Evolutionary conservation across 1,140 invertebrate genomes (phyloP).

Genomic region (Drosophila takahashii): DNA sequence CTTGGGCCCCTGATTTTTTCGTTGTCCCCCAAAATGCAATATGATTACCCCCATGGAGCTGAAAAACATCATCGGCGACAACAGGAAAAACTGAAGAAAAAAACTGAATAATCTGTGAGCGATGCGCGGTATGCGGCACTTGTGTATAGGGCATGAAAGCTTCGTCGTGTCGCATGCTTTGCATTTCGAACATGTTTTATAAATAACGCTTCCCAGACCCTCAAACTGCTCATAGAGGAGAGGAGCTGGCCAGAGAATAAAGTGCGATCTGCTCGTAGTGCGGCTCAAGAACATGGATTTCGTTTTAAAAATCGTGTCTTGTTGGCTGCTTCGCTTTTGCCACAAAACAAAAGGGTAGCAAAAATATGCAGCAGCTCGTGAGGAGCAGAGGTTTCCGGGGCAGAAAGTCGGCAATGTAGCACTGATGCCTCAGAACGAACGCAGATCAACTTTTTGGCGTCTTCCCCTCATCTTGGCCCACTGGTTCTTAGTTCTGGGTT

Average conservation of each 20-base stretch:
- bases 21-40: background rate
- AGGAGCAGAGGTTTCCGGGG: conserved; percentile 3
- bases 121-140: conserved; percentile 69
- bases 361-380: conserved; percentile 52
- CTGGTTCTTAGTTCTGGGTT: background rate
- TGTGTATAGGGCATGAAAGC: conserved; percentile 80
- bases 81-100: conserved; percentile 11
- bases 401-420: background rate
- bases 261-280: conserved; percentile 61
- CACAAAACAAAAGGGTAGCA: conserved; percentile 64
- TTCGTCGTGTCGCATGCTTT: conserved; percentile 80
- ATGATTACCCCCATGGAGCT: background rate
- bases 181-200: conserved; percentile 80
- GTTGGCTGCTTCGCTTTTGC: conserved; percentile 70
- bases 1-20: background rate
- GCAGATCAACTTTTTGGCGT: conserved; percentile 65
- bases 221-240: conserved; percentile 44
- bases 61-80: conserved; percentile 1
- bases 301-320: conserved; percentile 82
- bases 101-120: conserved; percentile 65
- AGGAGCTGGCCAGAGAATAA: conserved; percentile 32
- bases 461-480: conserved; percentile 12
- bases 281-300: conserved; percentile 76
- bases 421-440: conserved; percentile 62
- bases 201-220: conserved; percentile 74